Base-by-base conservation (phyloP, 2,797 vertebrate species). In the Saguinus oedipus region DNA sequence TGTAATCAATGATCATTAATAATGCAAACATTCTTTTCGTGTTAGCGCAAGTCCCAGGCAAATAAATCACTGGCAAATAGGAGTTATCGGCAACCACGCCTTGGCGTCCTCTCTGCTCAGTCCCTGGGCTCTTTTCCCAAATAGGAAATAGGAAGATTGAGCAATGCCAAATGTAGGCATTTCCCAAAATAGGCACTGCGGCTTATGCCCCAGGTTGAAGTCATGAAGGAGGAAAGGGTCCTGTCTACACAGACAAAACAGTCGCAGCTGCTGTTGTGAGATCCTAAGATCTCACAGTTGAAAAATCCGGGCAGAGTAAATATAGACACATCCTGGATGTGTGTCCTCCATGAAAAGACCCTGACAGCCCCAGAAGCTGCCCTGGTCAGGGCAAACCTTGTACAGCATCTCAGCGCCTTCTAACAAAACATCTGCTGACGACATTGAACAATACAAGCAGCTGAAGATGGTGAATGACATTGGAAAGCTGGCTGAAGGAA, bases 21-120 rank as follows among this genome's bases (percentile, higher is more conserved):
- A 98, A 98, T 98, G 96, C 97, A 98, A 36, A 96, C 10, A 70
- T 95, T 95, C 95, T 96, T 98, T 96, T 95, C 84, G 88, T 96
- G 90, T 97, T 95, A 90, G 88, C 59, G 74, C 97, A 97, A 83
- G 93, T 94, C 96, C 15, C 81, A 59, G 90, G 96, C 95, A 95
- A 94, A 97, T 98, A 97, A 97, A 97, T 97, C 96, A 80, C 68
- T 33, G 75, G 93, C 88, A 78, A 89, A 94, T 30, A 95, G 96
- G 78, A 82, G 44, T 91, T 96, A 92, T 86, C 9, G 1, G 95
- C 93, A 93, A 33, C 94, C 95, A 93, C 88, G 68, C 90, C 92
- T 97, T 17, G 1, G 64, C 87, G 76, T 95, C 79, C 48, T 12
- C 78, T 84, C 92, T 42, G 2, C 85, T 87, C 33, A n/a, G 93